Conservation (phyloP, 2,888 invertebrate species). For the Gerris lacustris region DNA sequence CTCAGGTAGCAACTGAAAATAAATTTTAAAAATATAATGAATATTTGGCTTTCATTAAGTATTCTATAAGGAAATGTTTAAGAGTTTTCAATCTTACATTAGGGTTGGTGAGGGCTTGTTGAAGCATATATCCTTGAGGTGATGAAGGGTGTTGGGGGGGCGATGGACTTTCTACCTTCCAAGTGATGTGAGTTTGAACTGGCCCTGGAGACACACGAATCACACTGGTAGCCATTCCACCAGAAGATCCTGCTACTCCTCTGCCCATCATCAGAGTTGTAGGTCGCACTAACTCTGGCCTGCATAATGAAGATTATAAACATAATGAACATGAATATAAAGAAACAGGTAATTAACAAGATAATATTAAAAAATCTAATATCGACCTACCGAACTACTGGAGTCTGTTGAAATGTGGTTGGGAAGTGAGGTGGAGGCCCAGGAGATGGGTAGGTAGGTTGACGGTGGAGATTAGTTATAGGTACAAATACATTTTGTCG, state of each 20-base stretch:
- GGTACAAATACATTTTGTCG: slow-evolving; percentile 86
- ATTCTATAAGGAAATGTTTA: background rate
- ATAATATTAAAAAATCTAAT: background rate
- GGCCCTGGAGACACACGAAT: slow-evolving; percentile 62
- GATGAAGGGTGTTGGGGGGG: slow-evolving; percentile 26
- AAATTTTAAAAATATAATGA: background rate
- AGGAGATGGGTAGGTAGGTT: slow-evolving; percentile 30
- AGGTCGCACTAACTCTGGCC: slow-evolving; percentile 61
- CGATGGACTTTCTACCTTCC: slow-evolving; percentile 30
- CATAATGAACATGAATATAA: slow-evolving; percentile 12
- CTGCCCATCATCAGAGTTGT: slow-evolving; percentile 37
- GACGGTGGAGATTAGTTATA: slow-evolving; percentile 46
- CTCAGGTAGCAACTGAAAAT: background rate
- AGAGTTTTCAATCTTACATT: background rate
- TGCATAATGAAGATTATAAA: slow-evolving; percentile 34
- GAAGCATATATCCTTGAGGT: slow-evolving; percentile 37
- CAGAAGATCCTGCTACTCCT: slow-evolving; percentile 3
- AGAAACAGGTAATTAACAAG: background rate
- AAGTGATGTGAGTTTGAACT: slow-evolving; percentile 25
- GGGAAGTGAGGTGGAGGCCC: slow-evolving; percentile 33
- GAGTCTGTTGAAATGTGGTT: slow-evolving; percentile 6
- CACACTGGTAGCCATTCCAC: slow-evolving; percentile 58
- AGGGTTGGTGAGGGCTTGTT: slow-evolving; percentile 38
- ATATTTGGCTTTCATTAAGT: too few species aligned
- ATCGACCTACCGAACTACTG: slow-evolving; percentile 13